These are phyloP conservation scores for Eulemur albifrons DNA, from an alignment of 2,797 vertebrate genomes.

Conservation along the genomic window DNA sequence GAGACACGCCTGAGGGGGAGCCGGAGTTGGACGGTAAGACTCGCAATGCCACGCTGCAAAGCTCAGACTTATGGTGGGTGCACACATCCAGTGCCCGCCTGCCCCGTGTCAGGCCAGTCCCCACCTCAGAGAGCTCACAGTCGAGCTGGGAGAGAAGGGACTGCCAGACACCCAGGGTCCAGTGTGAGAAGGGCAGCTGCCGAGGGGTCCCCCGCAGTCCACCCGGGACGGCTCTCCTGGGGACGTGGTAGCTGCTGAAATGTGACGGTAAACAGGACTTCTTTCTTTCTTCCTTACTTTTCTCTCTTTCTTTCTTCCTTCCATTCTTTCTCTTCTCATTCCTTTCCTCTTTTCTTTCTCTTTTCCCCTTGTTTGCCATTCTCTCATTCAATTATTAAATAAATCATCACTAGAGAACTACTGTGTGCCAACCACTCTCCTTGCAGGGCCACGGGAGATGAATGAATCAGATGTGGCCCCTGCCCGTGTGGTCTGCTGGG, in stretches of 20 bases:
- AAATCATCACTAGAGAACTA: neutral
- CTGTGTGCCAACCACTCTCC: neutral
- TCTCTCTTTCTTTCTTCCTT: neutral
- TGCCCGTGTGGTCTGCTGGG: neutral
- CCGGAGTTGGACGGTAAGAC: neutral
- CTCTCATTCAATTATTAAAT: neutral
- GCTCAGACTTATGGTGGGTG: fast-evolving
- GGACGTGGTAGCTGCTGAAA: neutral
- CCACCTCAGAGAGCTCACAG: neutral
- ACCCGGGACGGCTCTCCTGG: neutral
- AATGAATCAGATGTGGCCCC: neutral
- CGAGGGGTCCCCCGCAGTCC: too few species aligned
- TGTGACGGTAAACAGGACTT: neutral
- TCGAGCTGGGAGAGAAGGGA: neutral
- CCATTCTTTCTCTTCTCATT: neutral
- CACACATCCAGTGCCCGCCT: neutral
- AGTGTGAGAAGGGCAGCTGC: neutral
- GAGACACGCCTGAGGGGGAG: neutral
- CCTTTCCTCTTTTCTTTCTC: neutral
- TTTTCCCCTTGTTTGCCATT: neutral
- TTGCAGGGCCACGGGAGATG: neutral
- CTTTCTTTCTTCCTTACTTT: too few species aligned
- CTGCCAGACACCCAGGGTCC: neutral
- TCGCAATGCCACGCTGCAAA: neutral
- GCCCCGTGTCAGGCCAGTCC: neutral